Base-by-base conservation (phyloP, 2,113 vertebrate genomes). In the Microtus oregoni region DNA sequence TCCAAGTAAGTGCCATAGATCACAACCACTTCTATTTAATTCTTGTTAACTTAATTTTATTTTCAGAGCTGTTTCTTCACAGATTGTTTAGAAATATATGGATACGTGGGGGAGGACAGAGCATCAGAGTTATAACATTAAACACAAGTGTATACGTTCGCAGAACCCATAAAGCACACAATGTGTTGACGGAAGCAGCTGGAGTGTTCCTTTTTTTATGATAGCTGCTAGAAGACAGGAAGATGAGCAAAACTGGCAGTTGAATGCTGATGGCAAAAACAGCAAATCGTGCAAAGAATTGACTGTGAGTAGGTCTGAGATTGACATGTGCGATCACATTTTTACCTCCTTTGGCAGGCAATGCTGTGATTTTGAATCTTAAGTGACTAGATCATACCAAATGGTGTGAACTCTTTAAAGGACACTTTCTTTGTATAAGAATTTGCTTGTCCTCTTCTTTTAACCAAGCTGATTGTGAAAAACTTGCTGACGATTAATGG, bases 1-100 rank as follows among this genome's bases (percentile, higher is more conserved):
- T 65, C 67, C 20, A 30, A 75, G n/a, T 75, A 90, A 94, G 61
- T 93, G 30, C 14, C 90, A 75, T 89, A 97, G 75, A 89, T 96
- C 90, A 79, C 68, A 90, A 68, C 5, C 81, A 95, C 47, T 75
- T 93, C 41, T 94, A 41, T 95, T 97, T 97, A 92, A 91, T 96
- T 97, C 32, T 24, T 94, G 73, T 86, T 86, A 44, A 95, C 93
- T 91, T 88, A 63, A 88, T 89, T 97, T 97, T 92, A 85, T 94
- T 86, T 96, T 89, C 77, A 95, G 47, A 95, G 52, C 12, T 86
- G 58, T 32, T 95, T 41, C 72, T 96, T 98, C 79, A 86, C 85
- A 96, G 92, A 85, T 93, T 96, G 78, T 92, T 94, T 95, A 90
- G 79, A 95, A 95, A 96, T 96, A 95, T 58, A 95, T 89, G 75